Percentiles rank a stretch among this genome's conserved stretches.
Evolutionary conservation across 2,113 vertebrate genomes (phyloP).

Genomic region (Psammodynastes pulverulentus): DNA sequence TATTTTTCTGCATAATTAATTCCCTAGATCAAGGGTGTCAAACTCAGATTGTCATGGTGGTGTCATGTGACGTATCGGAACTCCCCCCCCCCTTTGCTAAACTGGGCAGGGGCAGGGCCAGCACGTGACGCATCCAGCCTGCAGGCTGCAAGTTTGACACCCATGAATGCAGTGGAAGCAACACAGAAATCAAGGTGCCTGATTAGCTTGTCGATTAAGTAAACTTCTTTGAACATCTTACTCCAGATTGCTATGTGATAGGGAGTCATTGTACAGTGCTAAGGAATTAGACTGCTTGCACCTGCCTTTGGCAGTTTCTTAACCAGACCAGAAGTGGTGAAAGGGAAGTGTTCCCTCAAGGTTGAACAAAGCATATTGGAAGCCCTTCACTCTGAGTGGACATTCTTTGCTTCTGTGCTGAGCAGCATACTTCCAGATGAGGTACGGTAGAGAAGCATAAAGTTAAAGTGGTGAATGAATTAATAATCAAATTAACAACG

Average conservation of each 20-base stretch:
- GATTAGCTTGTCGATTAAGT: background rate
- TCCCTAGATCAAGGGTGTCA: background rate
- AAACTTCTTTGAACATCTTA: background rate
- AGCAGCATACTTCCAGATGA: conserved; percentile 67
- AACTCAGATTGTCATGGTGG: no score
- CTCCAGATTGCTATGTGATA: background rate
- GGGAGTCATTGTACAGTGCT: background rate
- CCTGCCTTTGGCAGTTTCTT: background rate
- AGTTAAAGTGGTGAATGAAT: conserved; percentile 68
- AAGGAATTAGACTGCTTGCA: background rate
- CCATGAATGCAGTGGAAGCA: background rate
- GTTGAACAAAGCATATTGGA: conserved; percentile 51
- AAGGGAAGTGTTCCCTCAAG: conserved; percentile 54
- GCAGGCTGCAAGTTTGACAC: no score
- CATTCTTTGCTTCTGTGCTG: conserved; percentile 62
- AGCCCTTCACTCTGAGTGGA: conserved; percentile 43
- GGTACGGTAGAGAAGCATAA: conserved; percentile 46
- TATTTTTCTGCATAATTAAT: background rate
- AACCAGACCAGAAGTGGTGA: conserved; percentile 42
- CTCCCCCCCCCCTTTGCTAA: no score
- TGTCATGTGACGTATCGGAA: no score
- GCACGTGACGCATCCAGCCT: no score
- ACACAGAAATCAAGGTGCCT: background rate
- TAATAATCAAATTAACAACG: conserved; percentile 66
- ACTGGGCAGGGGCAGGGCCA: no score